Conservation (phyloP, 2,797 vertebrate genomes). For the Brotogeris chrysoptera region DNA sequence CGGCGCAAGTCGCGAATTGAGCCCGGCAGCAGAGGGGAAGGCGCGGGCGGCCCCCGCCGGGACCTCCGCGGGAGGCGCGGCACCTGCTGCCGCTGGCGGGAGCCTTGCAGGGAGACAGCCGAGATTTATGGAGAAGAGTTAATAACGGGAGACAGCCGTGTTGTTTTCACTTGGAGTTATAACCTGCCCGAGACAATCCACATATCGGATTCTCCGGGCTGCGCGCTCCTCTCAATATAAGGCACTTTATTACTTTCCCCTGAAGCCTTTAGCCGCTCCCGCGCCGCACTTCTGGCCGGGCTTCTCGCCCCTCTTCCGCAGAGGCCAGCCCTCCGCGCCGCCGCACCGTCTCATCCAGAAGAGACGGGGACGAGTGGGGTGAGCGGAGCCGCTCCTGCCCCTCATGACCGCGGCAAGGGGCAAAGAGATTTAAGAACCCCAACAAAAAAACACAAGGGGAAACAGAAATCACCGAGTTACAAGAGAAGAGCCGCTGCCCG, state of each 20-base stretch:
- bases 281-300: not conserved
- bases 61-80: not conserved
- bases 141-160: not conserved
- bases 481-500: not conserved
- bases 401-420: not conserved
- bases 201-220: not conserved
- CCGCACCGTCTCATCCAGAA: not conserved
- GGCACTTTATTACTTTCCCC: not conserved
- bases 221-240: not conserved
- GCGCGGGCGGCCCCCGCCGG: not conserved
- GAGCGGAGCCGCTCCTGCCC: not conserved
- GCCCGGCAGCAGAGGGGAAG: not conserved
- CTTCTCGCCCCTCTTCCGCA: not conserved
- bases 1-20: not conserved
- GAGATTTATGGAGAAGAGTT: not conserved
- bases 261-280: not conserved
- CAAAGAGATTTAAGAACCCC: not conserved
- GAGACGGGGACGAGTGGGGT: not conserved
- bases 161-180: not conserved
- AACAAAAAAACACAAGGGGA: accelerated
- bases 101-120: not conserved
- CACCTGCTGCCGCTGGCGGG: not conserved
- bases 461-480: not conserved
- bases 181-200: not conserved
- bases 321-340: not conserved